Evolutionary conservation across 2,888 invertebrate genomes (phyloP).

Genomic region (Beris chalybata): DNA sequence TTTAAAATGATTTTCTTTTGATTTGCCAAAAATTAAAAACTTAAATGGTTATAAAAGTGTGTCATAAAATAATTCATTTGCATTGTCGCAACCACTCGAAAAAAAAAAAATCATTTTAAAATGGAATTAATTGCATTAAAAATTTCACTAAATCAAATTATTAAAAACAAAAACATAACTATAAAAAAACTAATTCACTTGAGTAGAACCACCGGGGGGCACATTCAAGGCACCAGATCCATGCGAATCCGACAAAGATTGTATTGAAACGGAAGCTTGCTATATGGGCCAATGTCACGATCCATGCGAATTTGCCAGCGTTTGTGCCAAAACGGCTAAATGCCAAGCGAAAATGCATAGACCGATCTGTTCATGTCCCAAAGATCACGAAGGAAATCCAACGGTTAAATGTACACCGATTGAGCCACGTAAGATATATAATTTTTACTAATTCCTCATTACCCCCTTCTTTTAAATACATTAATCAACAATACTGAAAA

Average conservation of each 20-base stretch:
- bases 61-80: too few species aligned
- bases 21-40: neutral
- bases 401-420: slow-evolving; percentile 75
- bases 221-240: slow-evolving; percentile 73
- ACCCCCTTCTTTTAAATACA: neutral
- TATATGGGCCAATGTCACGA: slow-evolving; percentile 80
- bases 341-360: slow-evolving; percentile 82
- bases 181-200: slow-evolving; percentile 32
- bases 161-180: slow-evolving; percentile 24
- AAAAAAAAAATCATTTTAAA: slow-evolving; percentile 8
- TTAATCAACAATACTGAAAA: slow-evolving; percentile 23
- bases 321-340: slow-evolving; percentile 74
- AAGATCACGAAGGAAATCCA: slow-evolving; percentile 80
- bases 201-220: slow-evolving; percentile 71
- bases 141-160: neutral
- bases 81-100: too few species aligned
- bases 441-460: too few species aligned
- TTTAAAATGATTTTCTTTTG: neutral
- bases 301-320: slow-evolving; percentile 79
- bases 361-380: slow-evolving; percentile 79
- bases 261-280: slow-evolving; percentile 80
- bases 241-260: slow-evolving; percentile 81
- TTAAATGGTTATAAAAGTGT: too few species aligned
- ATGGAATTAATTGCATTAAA: neutral
- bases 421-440: slow-evolving; percentile 70